Percentiles rank a stretch among this genome's conserved stretches.
Evolutionary conservation across 2,797 vertebrate species (phyloP).

Genomic region (Chrysocyon brachyurus): DNA sequence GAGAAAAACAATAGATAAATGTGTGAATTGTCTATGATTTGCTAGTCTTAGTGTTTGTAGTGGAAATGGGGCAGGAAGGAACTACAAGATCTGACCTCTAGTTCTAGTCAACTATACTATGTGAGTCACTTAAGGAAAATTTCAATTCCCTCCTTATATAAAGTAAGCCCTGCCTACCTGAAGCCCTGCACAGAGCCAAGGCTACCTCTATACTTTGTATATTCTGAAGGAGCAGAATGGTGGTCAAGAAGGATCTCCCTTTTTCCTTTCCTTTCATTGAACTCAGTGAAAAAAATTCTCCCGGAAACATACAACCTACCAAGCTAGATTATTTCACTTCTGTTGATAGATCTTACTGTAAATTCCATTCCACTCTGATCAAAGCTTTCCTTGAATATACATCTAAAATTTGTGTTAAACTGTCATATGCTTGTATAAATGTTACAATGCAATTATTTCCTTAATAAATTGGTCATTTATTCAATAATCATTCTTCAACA

Average conservation of each 20-base stretch:
- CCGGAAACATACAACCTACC: not conserved
- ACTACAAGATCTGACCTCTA: not conserved
- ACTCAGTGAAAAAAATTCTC: conserved; percentile 6
- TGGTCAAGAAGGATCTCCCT: not conserved
- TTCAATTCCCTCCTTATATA: not conserved
- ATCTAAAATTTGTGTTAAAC: not conserved
- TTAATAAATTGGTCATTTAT: not conserved
- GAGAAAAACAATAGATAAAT: not conserved
- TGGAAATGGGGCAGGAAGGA: not conserved
- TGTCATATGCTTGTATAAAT: not conserved
- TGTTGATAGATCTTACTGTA: not conserved
- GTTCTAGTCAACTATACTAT: not conserved
- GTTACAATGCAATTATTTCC: conserved; percentile 10
- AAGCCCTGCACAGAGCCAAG: not conserved
- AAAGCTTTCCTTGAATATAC: not conserved
- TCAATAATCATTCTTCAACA: not conserved
- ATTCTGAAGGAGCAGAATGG: not conserved
- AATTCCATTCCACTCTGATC: not conserved
- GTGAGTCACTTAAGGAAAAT: not conserved
- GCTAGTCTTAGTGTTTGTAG: not conserved
- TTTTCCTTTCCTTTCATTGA: conserved; percentile 22
- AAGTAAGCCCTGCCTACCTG: not conserved
- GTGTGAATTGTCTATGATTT: not conserved
- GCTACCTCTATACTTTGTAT: not conserved
- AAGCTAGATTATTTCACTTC: not conserved